A percentile compares a stretch with the other conserved stretches of the same genome.
phyloP scores from a whole-genome alignment of 1,140 invertebrate genomes.

The Mya arenaria region DNA sequence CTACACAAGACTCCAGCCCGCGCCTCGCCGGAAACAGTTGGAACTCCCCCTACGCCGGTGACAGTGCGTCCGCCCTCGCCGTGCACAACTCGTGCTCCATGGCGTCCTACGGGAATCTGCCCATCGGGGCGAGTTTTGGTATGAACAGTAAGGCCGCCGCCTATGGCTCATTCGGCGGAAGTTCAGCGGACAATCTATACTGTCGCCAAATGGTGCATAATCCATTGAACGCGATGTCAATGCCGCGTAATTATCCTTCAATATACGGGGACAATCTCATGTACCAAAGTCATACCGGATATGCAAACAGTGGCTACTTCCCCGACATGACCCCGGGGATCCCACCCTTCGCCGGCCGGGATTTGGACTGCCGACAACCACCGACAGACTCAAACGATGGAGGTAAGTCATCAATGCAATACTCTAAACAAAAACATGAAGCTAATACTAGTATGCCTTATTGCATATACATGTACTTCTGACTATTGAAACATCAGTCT shows the following conservation, averaged over 20 bases:
- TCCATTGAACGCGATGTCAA: slow-evolving; percentile 72
- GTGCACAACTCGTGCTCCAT: slow-evolving; percentile 77
- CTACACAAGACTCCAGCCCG: slow-evolving; percentile 63
- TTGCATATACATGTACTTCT: too few species aligned
- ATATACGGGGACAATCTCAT: slow-evolving; percentile 74
- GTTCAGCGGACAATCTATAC: slow-evolving; percentile 74
- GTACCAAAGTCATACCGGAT: slow-evolving; percentile 75
- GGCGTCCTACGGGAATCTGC: slow-evolving; percentile 76
- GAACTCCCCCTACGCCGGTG: slow-evolving; percentile 70
- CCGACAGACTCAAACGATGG: slow-evolving; percentile 74
- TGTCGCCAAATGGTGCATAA: slow-evolving; percentile 78
- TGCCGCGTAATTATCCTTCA: slow-evolving; percentile 75
- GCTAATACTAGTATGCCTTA: too few species aligned
- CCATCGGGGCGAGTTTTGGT: slow-evolving; percentile 74
- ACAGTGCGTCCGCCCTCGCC: slow-evolving; percentile 56
- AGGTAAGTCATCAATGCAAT: slow-evolving; percentile 60
- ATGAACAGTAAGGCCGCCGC: slow-evolving; percentile 76
- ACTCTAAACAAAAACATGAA: slow-evolving; percentile 6
- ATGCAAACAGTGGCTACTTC: slow-evolving; percentile 76
- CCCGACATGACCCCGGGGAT: slow-evolving; percentile 76
- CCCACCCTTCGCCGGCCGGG: slow-evolving; percentile 70
- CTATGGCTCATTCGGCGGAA: slow-evolving; percentile 62
- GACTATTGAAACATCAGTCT: too few species aligned
- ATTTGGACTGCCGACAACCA: slow-evolving; percentile 73
- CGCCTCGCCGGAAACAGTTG: slow-evolving; percentile 74